A percentile compares a stretch with the other conserved stretches of the same genome.
These are phyloP conservation scores for human (Homo sapiens) DNA, from an alignment of 2,113 vertebrate genomes.

Conservation along the genomic window GRCh38 chrX:40142501-40143000, in stretches of 20 bases:
- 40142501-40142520: conserved; percentile 60
- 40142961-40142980: conserved; percentile 69
- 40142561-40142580: conserved; percentile 56
- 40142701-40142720: rapidly evolving
- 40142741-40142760: conserved; percentile 32
- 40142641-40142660: conserved; percentile 58
- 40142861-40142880: conserved; percentile 47
- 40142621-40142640: conserved; percentile 60
- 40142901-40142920: conserved; percentile 42
- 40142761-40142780: conserved; percentile 49
- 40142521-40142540: conserved; percentile 30
- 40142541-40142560: neutral
- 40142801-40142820: conserved; percentile 40
- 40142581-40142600: rapidly evolving
- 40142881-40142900: conserved; percentile 55
- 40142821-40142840: neutral
- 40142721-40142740: neutral
- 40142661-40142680: conserved; percentile 40
- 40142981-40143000: conserved; percentile 56
- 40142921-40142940: neutral
- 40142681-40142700: conserved; percentile 19
- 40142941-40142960: conserved; percentile 74
- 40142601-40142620: conserved; percentile 48
- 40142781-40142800: neutral
- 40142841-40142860: neutral